Base-by-base conservation (phyloP, 2,888 invertebrate species). In the Mythimna ferrago region DNA sequence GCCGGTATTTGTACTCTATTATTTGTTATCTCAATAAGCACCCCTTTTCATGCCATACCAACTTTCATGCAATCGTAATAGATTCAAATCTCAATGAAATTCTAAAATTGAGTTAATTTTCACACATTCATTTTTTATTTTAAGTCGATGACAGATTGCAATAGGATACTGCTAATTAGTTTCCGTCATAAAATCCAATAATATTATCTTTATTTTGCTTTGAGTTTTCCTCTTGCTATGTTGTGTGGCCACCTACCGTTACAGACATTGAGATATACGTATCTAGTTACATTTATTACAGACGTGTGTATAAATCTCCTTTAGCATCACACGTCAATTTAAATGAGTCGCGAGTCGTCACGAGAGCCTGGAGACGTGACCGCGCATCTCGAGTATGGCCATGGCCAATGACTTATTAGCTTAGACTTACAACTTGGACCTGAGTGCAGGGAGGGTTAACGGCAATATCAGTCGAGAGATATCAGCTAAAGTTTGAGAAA, bases 321-420 rank as follows among this genome's bases (percentile, higher is more conserved):
- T 51, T 54, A 65, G 41, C 64, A 67, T 66, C 68, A 75, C 66
- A 76, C 65, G 81, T 80, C 81, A 76, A 77, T 81, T 66, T 81
- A 80, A 81, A 80, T 66, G 71, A 76, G 71, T 48, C 71, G 71
- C 65, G n/a, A n/a, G n/a, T n/a, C n/a, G n/a, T n/a, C n/a, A n/a
- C 11, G 66, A 65, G 48, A 71, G 57, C 35, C 66, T 56, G 5
- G 60, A 7, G 66, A 80, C 79, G 79, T 80, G 79, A 68, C 53
- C 71, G 65, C 79, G 67, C 79, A 80, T 81, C 61, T 65, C 57
- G 62, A 80, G 48, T 60, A 56, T n/a, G 32, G 38, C 35, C 61
- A 56, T n/a, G 32, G 38, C 35, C 61, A 48, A 66, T 69, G 76
- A 75, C 38, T 65, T 74, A 65, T 61, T 67, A 57, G 60, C n/a